A percentile compares a stretch with the other conserved stretches of the same genome.
phyloP scores from a whole-genome alignment of 2,113 vertebrate genomes.

The Cryptoleucopteryx plumbea region DNA sequence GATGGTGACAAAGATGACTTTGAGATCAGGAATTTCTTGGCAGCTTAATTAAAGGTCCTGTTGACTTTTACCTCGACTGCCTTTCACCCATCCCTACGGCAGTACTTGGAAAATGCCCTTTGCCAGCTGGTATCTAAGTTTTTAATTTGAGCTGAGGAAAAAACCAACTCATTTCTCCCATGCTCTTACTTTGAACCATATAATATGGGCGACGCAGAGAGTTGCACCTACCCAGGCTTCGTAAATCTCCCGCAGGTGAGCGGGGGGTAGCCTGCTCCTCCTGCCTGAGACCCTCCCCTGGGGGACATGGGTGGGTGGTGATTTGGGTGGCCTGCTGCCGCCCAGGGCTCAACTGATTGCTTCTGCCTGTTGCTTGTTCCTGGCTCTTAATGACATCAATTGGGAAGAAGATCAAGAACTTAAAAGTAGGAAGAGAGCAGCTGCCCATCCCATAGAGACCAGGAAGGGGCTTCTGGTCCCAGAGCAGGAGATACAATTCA shows the following conservation, averaged over 20 bases:
- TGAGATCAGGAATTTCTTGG: neutral
- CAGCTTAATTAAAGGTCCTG: neutral
- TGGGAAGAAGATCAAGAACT: neutral
- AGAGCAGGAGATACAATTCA: neutral
- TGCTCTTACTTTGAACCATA: neutral
- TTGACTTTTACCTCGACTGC: neutral
- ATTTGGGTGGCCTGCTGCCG: fast-evolving
- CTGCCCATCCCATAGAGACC: neutral
- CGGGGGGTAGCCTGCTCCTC: neutral
- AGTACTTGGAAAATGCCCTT: neutral
- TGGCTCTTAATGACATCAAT: neutral
- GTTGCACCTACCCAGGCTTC: neutral
- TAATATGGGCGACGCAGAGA: fast-evolving
- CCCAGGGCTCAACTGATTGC: neutral
- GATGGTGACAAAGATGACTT: neutral
- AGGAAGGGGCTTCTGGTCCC: neutral
- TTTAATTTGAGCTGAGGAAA: neutral
- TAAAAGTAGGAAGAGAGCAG: neutral
- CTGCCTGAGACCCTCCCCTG: fast-evolving
- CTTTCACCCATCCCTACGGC: neutral
- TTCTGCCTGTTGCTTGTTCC: neutral
- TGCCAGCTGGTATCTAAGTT: neutral
- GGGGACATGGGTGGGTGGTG: fast-evolving
- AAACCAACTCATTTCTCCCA: neutral
- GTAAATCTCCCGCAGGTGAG: neutral